Conservation (phyloP, 2,888 invertebrate genomes). For the Macrosiphum euphorbiae region DNA sequence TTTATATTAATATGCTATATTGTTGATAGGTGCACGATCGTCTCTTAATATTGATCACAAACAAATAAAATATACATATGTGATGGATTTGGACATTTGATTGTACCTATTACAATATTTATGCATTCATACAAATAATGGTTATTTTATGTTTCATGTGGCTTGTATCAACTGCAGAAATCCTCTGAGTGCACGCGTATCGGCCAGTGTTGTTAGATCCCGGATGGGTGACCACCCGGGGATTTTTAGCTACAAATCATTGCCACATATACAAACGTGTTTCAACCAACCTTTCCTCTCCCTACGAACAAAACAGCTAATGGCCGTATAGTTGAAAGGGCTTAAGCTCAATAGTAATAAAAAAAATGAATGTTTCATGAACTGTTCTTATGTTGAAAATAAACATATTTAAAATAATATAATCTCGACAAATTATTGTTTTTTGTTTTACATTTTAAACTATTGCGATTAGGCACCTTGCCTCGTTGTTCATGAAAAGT, state of each 20-base stretch:
- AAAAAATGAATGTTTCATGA: neutral
- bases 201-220: too few species aligned
- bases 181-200: too few species aligned
- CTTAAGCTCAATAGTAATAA: too few species aligned
- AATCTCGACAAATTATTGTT: neutral
- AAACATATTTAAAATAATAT: too few species aligned
- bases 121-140: neutral
- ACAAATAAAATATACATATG: neutral
- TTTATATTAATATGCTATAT: neutral
- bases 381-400: neutral
- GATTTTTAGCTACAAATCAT: too few species aligned
- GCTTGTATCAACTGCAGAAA: too few species aligned
- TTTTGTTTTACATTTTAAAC: neutral
- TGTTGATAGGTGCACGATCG: neutral
- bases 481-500: neutral
- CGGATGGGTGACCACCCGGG: too few species aligned
- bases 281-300: too few species aligned
- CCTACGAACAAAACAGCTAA: too few species aligned
- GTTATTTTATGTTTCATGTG: neutral
- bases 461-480: neutral
- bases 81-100: neutral
- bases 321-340: too few species aligned
- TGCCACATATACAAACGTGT: too few species aligned
- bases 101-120: neutral
- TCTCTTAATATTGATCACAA: neutral